Evolutionary conservation across 2,797 vertebrate genomes (phyloP), one percentile per base, ranked within the genome.

Genomic region (Serranus cabrilla): DNA sequence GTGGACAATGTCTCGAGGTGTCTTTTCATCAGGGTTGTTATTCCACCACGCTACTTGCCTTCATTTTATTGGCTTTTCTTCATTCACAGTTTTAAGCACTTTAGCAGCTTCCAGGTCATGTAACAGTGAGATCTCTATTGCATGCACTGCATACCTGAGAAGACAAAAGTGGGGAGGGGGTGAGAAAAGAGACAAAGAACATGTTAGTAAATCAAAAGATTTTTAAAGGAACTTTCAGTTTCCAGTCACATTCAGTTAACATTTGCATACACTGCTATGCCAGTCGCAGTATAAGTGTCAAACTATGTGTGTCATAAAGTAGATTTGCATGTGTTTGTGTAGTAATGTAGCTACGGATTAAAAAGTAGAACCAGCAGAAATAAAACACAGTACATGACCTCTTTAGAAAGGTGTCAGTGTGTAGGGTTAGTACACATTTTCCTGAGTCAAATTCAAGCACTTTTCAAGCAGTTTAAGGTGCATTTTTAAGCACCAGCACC

Each of bases 81-180:
- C 34, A 64, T 72, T 76, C 47, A 82, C 23, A 10, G 59, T 70
- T 80, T 57, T 59, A 37, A 43, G 70, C 31, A 68, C 61, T 65
- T 80, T 42, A 49, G 73, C 52, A 58, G 73, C 64, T 68, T 80
- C 40, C 57, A 71, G 73, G 65, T 57, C 58, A 40, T 12, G 34
- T 45, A 50, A 54, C 51, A 27, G n/a, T 20, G 54, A 70, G 58
- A 10, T 50, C 50, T 75, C 37, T 54, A 27, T 20, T 11, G 58
- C 37, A 21, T n/a, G 4, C 64, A 20, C 74, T 52, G 72, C 59
- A 39, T 8, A 80, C 86, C 91, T 93, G 73, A 79, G 45, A 85
- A 65, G 55, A 62, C 20, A 21, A 3, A 34, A 60, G 40, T 11
- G 47, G 52, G 55, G 42, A 23, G 52, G 17, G 47, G 20, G 75